phyloP scores from a whole-genome alignment of 2,888 invertebrate genomes.

The Cynaeus angustus region DNA sequence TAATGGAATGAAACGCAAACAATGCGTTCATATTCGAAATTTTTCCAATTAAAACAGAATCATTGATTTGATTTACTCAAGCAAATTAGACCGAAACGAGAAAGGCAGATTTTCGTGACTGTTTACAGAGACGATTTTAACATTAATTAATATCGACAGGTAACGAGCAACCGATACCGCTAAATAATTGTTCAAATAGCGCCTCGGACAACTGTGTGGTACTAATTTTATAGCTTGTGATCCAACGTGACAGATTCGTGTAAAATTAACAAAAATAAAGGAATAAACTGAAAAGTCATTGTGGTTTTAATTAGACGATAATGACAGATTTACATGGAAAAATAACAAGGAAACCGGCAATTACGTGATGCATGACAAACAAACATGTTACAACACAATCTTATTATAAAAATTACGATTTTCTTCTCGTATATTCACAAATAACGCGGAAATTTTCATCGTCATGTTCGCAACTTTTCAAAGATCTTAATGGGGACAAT shows the following conservation, averaged over 20 bases:
- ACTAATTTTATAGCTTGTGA: too few species aligned
- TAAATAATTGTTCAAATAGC: background rate
- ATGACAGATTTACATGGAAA: conserved; percentile 31
- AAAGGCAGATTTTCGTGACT: conserved; percentile 24
- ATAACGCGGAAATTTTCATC: background rate
- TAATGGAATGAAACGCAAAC: background rate
- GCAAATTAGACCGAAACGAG: conserved; percentile 27
- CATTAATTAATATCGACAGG: conserved; percentile 20
- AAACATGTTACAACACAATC: conserved; percentile 25
- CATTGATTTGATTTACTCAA: conserved; percentile 5
- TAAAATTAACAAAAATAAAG: too few species aligned
- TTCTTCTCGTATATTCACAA: conserved; percentile 10
- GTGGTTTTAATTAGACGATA: conserved; percentile 22
- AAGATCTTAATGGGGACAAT: conserved; percentile 10
- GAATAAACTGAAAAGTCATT: conserved; percentile 1
- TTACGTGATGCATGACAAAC: conserved; percentile 34
- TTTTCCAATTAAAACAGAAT: conserved; percentile 19
- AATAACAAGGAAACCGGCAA: conserved; percentile 35
- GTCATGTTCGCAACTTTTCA: background rate
- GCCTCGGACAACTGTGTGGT: background rate
- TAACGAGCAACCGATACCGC: background rate
- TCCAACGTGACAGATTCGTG: too few species aligned
- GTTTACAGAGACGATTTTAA: conserved; percentile 4
- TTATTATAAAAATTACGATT: conserved; percentile 18
- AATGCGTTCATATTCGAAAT: too few species aligned